Conservation (phyloP, 2,888 invertebrate species). For the Euphydryas editha region DNA sequence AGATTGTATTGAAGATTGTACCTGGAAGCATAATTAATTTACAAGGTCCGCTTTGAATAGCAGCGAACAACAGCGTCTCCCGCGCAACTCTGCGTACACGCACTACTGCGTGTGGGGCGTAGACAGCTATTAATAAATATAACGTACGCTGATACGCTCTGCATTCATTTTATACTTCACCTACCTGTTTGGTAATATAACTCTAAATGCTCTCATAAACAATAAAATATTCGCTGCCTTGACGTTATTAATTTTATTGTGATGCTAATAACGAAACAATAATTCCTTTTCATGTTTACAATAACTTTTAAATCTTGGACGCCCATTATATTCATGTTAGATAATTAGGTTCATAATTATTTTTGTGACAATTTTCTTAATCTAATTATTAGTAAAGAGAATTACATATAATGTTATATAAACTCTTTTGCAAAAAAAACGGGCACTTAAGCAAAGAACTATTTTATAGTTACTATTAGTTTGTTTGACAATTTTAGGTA, state of each 20-base stretch:
- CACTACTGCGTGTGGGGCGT: constrained; percentile 75
- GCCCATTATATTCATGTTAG: no score
- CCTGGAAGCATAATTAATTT: constrained; percentile 40
- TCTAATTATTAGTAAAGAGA: no score
- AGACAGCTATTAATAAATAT: constrained; percentile 76
- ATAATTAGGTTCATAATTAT: no score
- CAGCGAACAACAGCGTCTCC: constrained; percentile 66
- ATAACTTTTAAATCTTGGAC: background rate
- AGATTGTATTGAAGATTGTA: constrained; percentile 6
- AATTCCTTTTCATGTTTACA: constrained; percentile 1
- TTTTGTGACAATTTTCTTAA: no score
- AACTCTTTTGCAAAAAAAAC: no score
- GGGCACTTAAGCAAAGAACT: no score
- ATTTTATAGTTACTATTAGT: no score
- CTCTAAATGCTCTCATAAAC: constrained; percentile 49
- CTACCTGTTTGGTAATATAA: constrained; percentile 54
- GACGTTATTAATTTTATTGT: background rate
- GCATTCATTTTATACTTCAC: constrained; percentile 57
- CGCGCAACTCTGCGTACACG: constrained; percentile 63
- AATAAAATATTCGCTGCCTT: constrained; percentile 29
- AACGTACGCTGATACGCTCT: constrained; percentile 65
- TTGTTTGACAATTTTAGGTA: no score
- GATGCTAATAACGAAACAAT: background rate
- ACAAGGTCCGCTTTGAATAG: constrained; percentile 79
- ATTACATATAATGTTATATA: no score